Percentiles rank a stretch among this genome's conserved stretches.
These are phyloP conservation scores for Scaptomyza caliginosa DNA, from an alignment of 2,888 invertebrate species.

Conservation along the genomic window DNA sequence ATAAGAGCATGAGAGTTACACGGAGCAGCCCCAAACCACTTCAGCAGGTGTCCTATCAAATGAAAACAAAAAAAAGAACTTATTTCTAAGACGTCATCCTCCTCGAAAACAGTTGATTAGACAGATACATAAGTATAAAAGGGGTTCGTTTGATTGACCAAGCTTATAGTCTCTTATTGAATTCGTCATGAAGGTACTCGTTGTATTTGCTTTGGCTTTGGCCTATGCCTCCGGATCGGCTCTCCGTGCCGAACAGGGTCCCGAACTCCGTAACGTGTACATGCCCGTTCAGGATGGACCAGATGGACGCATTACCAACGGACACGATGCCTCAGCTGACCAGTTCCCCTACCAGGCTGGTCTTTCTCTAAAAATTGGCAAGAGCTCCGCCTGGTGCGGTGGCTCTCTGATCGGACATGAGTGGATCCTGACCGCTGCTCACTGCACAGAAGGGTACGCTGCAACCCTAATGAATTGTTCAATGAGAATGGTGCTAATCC, in stretches of 20 bases:
- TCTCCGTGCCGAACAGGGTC: conserved; percentile 27
- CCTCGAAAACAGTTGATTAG: neutral
- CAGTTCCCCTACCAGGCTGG: conserved; percentile 77
- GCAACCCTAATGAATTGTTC: neutral
- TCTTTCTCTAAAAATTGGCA: conserved; percentile 58
- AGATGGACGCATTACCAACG: conserved; percentile 71
- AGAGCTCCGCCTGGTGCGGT: conserved; percentile 70
- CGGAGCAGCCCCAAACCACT: conserved; percentile 12
- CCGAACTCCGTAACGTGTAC: conserved; percentile 40
- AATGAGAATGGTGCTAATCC: neutral
- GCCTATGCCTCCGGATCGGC: conserved; percentile 67
- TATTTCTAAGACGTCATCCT: conserved; percentile 19
- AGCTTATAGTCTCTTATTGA: conserved; percentile 28
- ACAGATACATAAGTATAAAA: conserved; percentile 25
- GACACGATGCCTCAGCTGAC: conserved; percentile 58
- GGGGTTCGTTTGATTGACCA: neutral
- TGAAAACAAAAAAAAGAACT: neutral
- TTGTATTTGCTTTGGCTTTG: conserved; percentile 67
- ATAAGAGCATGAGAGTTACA: conserved; percentile 29
- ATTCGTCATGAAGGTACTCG: conserved; percentile 71
- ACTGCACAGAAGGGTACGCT: conserved; percentile 73
- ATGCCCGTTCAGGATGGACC: conserved; percentile 42
- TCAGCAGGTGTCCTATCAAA: conserved; percentile 4
- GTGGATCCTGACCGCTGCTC: conserved; percentile 81
- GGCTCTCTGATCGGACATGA: conserved; percentile 72